phyloP scores from a whole-genome alignment of 2,113 vertebrate species.

The Telmatochromis sp. region DNA sequence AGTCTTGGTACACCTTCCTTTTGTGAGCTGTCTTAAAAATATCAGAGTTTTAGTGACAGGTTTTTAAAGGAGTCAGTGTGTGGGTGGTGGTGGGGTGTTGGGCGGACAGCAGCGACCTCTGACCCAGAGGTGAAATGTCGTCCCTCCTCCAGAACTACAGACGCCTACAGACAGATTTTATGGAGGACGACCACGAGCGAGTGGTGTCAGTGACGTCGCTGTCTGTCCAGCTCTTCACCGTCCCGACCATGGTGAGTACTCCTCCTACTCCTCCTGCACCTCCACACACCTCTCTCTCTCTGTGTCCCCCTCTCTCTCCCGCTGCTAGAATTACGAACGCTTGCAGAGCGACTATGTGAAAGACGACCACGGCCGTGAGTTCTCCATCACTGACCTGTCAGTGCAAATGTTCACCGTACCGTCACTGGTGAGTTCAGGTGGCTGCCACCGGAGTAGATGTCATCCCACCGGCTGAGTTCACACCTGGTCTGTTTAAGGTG shows the following conservation, averaged over 20 bases:
- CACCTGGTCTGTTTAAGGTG: neutral
- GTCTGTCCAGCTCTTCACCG: constrained; percentile 99
- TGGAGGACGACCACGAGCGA: constrained; percentile 98
- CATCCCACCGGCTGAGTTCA: neutral
- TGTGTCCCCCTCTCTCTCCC: constrained; percentile 66
- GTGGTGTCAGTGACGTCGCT: constrained; percentile 96
- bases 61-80: neutral
- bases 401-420: constrained; percentile 98
- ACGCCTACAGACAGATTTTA: constrained; percentile 98
- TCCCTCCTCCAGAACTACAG: constrained; percentile 89
- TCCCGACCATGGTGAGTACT: constrained; percentile 96
- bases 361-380: constrained; percentile 96
- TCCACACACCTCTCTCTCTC: constrained; percentile 45
- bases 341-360: constrained; percentile 96
- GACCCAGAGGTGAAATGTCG: constrained; percentile 85
- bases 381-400: constrained; percentile 95
- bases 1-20: neutral
- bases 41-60: neutral
- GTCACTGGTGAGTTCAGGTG: constrained; percentile 83
- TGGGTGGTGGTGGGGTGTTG: neutral
- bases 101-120: constrained; percentile 28
- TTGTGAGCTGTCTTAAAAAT: neutral
- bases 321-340: constrained; percentile 90
- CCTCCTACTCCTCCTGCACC: constrained; percentile 59
- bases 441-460: neutral